Conservation (phyloP, 2,888 invertebrate species). For the Epistrophella euchroma region DNA sequence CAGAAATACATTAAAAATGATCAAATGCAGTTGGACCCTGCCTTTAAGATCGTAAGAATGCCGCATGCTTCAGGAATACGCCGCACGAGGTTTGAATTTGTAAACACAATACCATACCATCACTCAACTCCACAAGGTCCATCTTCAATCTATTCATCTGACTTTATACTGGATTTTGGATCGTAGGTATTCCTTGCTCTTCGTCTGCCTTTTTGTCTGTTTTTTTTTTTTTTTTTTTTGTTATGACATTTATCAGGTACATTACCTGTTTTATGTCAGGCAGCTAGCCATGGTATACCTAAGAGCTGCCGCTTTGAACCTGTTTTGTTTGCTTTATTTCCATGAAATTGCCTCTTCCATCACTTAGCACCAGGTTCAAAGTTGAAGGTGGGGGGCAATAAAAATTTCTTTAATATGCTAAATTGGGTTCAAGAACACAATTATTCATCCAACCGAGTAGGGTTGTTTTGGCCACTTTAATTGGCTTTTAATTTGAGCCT, state of each 20-base stretch:
- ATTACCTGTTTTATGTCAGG: conserved; percentile 66
- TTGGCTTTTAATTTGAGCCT: conserved; percentile 72
- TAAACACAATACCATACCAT: conserved; percentile 46
- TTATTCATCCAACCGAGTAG: background rate
- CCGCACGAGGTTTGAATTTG: conserved; percentile 73
- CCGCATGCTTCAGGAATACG: conserved; percentile 72
- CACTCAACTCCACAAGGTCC: conserved; percentile 16
- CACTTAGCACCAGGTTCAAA: conserved; percentile 44
- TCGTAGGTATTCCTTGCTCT: background rate
- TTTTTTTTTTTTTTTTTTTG: conserved; percentile 19
- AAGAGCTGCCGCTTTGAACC: conserved; percentile 32
- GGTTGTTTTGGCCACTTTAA: conserved; percentile 58
- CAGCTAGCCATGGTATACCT: conserved; percentile 25
- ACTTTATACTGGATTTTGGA: background rate
- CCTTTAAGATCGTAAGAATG: conserved; percentile 68
- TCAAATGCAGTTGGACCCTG: conserved; percentile 41
- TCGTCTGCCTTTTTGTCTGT: background rate
- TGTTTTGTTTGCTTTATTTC: conserved; percentile 64
- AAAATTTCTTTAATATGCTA: conserved; percentile 37
- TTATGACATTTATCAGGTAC: conserved; percentile 74
- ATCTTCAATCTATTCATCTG: conserved; percentile 4
- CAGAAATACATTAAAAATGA: conserved; percentile 47
- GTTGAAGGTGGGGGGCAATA: conserved; percentile 67
- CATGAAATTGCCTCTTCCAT: conserved; percentile 44
- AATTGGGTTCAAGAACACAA: conserved; percentile 26